Conservation (phyloP, 1,140 invertebrate species). For the Magallana gigas region DNA sequence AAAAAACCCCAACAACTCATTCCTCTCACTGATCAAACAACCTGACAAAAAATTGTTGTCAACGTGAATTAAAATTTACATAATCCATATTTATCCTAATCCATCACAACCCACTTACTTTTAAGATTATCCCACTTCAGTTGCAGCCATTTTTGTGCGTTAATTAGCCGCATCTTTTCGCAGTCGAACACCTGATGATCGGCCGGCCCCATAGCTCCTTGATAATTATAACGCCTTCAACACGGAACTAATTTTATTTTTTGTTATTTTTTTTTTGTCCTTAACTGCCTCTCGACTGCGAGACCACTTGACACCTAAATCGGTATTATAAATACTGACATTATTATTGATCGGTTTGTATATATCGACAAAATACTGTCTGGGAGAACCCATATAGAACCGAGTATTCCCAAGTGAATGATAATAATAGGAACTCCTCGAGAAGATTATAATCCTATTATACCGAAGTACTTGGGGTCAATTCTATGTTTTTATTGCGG, state of each 20-base stretch:
- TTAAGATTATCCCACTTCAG: slow-evolving; percentile 1
- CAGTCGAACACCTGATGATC: not conserved
- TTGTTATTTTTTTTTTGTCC: not conserved
- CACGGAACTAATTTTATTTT: too few species aligned
- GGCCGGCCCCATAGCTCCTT: not conserved
- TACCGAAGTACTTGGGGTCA: too few species aligned
- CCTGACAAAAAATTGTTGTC: too few species aligned
- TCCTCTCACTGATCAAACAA: too few species aligned
- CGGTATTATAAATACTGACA: not conserved
- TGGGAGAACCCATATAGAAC: not conserved
- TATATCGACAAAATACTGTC: not conserved
- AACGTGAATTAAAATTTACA: too few species aligned
- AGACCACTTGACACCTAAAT: not conserved
- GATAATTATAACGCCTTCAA: too few species aligned
- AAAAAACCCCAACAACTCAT: too few species aligned
- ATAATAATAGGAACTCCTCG: too few species aligned
- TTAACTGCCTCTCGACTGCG: not conserved
- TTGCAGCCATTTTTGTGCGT: not conserved
- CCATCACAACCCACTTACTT: not conserved
- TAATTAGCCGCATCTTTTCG: not conserved
- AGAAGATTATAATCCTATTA: too few species aligned
- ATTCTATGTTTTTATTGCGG: too few species aligned
- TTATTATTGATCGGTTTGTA: not conserved
- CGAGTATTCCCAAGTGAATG: not conserved
- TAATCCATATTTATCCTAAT: too few species aligned